Percentiles rank a stretch among this genome's conserved stretches.
phyloP scores from a whole-genome alignment of 2,113 vertebrate species.

The Poeciliopsis turrubarensis region DNA sequence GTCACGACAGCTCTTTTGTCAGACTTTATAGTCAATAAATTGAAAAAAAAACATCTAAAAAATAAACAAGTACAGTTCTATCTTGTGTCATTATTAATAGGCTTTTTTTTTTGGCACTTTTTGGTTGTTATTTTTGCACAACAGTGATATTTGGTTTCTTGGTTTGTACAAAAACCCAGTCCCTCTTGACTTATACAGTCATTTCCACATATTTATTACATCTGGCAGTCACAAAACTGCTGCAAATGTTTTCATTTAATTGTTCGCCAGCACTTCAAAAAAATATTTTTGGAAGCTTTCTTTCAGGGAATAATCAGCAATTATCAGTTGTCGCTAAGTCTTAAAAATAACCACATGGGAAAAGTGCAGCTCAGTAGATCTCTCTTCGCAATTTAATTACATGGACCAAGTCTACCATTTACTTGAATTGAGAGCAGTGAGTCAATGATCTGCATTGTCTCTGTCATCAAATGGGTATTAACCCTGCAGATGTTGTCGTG shows the following conservation, averaged over 20 bases:
- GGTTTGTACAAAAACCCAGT: not conserved
- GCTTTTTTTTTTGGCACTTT: not conserved
- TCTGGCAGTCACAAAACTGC: not conserved
- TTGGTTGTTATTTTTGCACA: not conserved
- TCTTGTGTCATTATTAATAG: not conserved
- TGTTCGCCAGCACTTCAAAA: not conserved
- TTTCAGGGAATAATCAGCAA: conserved; percentile 19
- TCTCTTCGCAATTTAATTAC: conserved; percentile 52
- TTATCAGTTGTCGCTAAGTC: conserved; percentile 28
- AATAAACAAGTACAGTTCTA: not conserved
- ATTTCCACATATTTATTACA: not conserved
- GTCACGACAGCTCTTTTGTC: not conserved
- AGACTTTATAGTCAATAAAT: not conserved
- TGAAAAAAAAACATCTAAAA: no score
- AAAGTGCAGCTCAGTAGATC: conserved; percentile 25
- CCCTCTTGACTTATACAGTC: no score
- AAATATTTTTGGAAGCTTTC: not conserved
- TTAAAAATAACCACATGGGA: conserved; percentile 27
- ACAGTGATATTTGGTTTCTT: not conserved
- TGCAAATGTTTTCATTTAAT: conserved; percentile 10
- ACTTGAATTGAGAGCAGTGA: conserved; percentile 42
- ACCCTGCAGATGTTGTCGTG: conserved; percentile 15
- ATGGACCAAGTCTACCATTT: conserved; percentile 48
- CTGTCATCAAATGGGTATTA: conserved; percentile 33
- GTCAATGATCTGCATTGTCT: conserved; percentile 30